phyloP scores from a whole-genome alignment of 2,113 vertebrate genomes.

The Alouatta palliata region DNA sequence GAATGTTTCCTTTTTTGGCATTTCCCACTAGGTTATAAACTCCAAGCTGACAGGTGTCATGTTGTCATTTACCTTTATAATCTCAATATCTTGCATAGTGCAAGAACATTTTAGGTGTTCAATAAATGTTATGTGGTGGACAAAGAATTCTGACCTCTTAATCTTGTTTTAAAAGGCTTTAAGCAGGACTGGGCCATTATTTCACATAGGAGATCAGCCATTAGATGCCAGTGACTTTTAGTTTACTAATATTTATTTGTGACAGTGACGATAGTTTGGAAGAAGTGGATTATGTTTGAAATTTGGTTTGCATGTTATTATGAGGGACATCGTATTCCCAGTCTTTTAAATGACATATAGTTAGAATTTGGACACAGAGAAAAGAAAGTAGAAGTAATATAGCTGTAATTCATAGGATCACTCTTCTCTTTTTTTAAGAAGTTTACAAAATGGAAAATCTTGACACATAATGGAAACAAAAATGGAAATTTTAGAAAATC shows the following conservation, averaged over 20 bases:
- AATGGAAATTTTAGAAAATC: neutral
- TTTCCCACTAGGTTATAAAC: neutral
- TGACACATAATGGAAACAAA: neutral
- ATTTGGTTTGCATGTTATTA: neutral
- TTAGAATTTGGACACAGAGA: neutral
- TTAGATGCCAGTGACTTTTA: neutral
- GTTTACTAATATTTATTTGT: neutral
- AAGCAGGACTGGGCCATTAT: neutral
- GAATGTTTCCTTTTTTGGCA: neutral
- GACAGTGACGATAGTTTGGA: neutral
- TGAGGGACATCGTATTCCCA: neutral
- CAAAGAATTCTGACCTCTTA: neutral
- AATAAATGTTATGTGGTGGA: neutral
- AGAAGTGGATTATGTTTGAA: neutral
- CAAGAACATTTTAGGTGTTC: neutral
- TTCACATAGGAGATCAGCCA: neutral
- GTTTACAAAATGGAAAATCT: neutral
- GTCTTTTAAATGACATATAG: neutral
- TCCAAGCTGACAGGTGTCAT: neutral
- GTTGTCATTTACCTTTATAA: neutral
- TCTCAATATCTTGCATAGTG: neutral
- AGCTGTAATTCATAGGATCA: neutral
- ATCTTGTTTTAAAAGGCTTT: neutral
- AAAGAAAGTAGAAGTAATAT: neutral
- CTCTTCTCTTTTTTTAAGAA: neutral